Evolutionary conservation across 2,888 invertebrate species (phyloP).

Genomic region (Ischnura elegans): DNA sequence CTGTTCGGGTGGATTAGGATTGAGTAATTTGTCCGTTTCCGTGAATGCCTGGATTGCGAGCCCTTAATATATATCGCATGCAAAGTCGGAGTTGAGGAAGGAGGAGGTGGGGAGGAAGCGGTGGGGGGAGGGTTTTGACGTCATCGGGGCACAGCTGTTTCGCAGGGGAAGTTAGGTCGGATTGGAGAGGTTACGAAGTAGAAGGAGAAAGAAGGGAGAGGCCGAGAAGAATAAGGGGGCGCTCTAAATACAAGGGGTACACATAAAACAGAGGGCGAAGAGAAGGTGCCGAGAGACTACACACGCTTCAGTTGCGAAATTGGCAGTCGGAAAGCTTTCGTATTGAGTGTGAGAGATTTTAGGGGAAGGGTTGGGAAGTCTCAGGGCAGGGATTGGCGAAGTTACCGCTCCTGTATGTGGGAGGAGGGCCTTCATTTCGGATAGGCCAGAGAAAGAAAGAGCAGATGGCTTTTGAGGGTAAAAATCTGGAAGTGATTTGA

Average conservation of each 20-base stretch:
- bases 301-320: conserved; percentile 5
- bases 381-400: too few species aligned
- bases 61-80: too few species aligned
- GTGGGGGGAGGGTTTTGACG: background rate
- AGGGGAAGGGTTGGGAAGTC: too few species aligned
- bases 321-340: background rate
- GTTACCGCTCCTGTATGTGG: too few species aligned
- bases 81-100: background rate
- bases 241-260: too few species aligned
- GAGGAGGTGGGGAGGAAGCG: background rate
- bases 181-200: background rate
- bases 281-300: background rate
- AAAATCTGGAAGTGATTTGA: background rate
- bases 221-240: background rate
- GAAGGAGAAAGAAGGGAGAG: background rate
- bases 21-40: too few species aligned
- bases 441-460: background rate
- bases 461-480: background rate
- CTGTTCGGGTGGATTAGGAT: too few species aligned
- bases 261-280: too few species aligned
- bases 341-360: background rate
- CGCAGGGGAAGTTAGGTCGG: background rate
- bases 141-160: conserved; percentile 9
- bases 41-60: background rate
- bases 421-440: background rate